Percentiles rank a stretch among this genome's conserved stretches.
These are phyloP conservation scores for Mirounga angustirostris DNA, from an alignment of 2,113 vertebrate genomes.

Conservation along the genomic window DNA sequence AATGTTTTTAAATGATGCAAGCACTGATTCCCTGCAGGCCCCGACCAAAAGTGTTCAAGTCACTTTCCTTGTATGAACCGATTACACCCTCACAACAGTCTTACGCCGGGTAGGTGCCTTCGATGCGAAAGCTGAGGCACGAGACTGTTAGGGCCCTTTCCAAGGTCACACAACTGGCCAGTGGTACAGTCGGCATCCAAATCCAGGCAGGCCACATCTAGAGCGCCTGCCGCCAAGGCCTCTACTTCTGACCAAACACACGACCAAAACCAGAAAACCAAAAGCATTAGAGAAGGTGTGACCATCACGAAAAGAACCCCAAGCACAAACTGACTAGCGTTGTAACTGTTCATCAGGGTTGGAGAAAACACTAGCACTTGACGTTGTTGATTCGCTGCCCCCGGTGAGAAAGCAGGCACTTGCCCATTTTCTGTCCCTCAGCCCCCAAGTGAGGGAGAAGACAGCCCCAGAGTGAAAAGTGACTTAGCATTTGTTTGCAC, in stretches of 20 bases:
- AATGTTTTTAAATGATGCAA: not conserved
- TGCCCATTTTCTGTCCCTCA: not conserved
- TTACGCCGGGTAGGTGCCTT: not conserved
- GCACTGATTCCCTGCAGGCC: not conserved
- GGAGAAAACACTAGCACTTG: not conserved
- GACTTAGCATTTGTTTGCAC: not conserved
- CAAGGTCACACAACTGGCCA: not conserved
- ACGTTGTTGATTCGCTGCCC: not conserved
- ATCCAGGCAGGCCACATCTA: not conserved
- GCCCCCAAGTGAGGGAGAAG: accelerated
- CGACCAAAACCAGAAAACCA: not conserved
- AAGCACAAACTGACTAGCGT: not conserved
- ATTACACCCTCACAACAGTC: not conserved
- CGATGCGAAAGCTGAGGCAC: not conserved
- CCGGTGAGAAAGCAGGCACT: not conserved
- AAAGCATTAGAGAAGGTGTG: not conserved
- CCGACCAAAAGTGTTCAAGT: not conserved
- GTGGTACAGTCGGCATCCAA: not conserved
- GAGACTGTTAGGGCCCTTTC: not conserved
- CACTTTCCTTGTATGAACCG: not conserved
- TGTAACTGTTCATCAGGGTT: no score
- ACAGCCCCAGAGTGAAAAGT: not conserved
- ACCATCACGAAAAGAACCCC: not conserved
- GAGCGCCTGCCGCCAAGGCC: not conserved
- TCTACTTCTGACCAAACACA: not conserved